phyloP scores from a whole-genome alignment of 2,113 vertebrate species.

The Corydoras maculifer region DNA sequence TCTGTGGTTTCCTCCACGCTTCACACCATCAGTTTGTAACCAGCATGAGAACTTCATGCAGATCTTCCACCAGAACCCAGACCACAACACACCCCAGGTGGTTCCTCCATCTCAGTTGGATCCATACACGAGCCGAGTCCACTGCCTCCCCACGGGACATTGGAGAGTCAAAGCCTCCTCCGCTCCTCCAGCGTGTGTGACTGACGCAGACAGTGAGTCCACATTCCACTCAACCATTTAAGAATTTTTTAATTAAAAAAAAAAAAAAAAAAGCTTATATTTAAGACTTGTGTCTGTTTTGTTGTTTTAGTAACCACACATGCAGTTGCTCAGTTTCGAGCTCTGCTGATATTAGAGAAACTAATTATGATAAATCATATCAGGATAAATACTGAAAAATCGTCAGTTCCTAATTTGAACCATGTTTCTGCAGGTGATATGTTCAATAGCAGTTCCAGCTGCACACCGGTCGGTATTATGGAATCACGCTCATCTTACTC shows the following conservation, averaged over 20 bases:
- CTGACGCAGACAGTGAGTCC: slow-evolving; percentile 88
- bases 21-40: no score
- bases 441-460: slow-evolving; percentile 87
- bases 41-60: slow-evolving; percentile 39
- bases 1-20: no score
- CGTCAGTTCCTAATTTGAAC: not conserved
- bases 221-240: not conserved
- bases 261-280: no score
- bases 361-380: no score
- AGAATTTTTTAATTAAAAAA: not conserved
- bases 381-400: no score
- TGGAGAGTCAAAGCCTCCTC: slow-evolving; percentile 76
- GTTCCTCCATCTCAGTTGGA: slow-evolving; percentile 71
- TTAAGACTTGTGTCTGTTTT: no score
- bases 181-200: slow-evolving; percentile 58
- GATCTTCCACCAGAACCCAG: slow-evolving; percentile 88
- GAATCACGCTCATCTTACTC: slow-evolving; percentile 96
- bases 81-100: slow-evolving; percentile 81
- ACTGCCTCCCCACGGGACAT: slow-evolving; percentile 85
- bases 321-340: no score
- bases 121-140: slow-evolving; percentile 79
- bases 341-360: no score
- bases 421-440: slow-evolving; percentile 73
- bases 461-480: slow-evolving; percentile 88
- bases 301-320: no score